Evolutionary conservation across 2,113 vertebrate genomes (phyloP), one percentile per base, ranked within the genome.

Genomic region (Myotis lucifugus): DNA sequence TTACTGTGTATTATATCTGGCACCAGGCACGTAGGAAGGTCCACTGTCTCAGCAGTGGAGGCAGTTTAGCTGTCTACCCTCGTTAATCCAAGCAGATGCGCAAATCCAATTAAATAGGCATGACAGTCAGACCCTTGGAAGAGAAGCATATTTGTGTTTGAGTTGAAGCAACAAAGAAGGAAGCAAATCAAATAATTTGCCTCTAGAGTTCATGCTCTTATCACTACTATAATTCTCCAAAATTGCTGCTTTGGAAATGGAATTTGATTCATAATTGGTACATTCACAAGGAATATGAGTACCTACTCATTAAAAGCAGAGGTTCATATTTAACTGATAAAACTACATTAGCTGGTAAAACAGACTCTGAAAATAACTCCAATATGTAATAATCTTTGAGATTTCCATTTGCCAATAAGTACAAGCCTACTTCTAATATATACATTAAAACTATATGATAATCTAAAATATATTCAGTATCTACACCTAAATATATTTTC

Each of bases 151-250:
- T 59, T 67, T 17, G 64, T 29, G 17, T 56, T 48, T 82, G 5
- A 95, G 32, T 5, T 93, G 37, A 93, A 69, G 7, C 67, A 69
- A 94, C 34, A 59, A 92, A 96, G 27, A 83, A 85, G 27, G 7
- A 23, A 81, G 40, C 18, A 67, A 90, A 77, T 78, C 19, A 91
- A 83, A 89, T 83, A 67, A 86, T 66, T 91, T 82, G 13, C 52
- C n/a, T 54, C 23, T 46, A 56, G 37, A 91, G 37, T 18, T 56
- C 76, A 66, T 8, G 0, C 29, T 67, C 11, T 81, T 88, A 72
- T 40, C 40, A 32, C 23, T 88, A 48, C 19, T 52, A 17, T 91
- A 88, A 88, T 91, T 87, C 32, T 46, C 40, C 50, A 83, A 95
- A 86, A 94, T 5, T 72, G 42, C 23, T 76, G 18, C 34, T 87